Evolutionary conservation across 2,888 invertebrate species (phyloP), one percentile per base, ranked within the genome.

Genomic region (Lamellibrachia satsuma): DNA sequence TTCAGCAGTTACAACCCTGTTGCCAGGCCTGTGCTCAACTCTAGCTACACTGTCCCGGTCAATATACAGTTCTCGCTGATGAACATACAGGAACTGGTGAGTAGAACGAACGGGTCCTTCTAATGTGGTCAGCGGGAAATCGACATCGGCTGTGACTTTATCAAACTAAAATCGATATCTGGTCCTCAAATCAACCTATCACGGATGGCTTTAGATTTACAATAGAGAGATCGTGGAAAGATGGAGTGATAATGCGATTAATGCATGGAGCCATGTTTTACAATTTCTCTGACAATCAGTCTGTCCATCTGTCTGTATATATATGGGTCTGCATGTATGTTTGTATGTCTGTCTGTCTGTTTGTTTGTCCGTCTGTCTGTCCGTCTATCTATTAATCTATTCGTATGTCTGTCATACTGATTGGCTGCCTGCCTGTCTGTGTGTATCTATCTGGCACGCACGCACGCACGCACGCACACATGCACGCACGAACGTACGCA

Each of bases 1-100:
- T 75, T 75, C 75, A 75, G 75, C 22, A 22, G 22, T 1, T 75
- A 75, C 22, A 75, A 75, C 75, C 75, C 75, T n/a, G 75, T 75
- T n/a, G 75, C 75, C n/a, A 75, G 75, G n/a, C 75, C 75, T 75
- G 75, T 75, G 75, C 75, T 75, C 75, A 75, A 75, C 6, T 75
- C 75, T 75, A 75, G 75, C 75, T 22, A 75, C 75, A 15, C 75
- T 75, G 75, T 75, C 75, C 75, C 75, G 2, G 75, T 75, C 75
- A 75, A 75, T 75, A 75, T 75, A 11, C 75, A 75, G 75, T 75
- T 75, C 75, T 75, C 75, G 22, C 75, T 75, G 75, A 75, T 75
- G 75, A 75, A 75, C 22, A 75, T 75, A 75, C 75, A 75, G 22
- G 75, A 75, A 75, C 75, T 75, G 75, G 75, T 75, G 22, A 75